phyloP scores from a whole-genome alignment of 2,113 vertebrate species.

The Ictalurus punctatus region DNA sequence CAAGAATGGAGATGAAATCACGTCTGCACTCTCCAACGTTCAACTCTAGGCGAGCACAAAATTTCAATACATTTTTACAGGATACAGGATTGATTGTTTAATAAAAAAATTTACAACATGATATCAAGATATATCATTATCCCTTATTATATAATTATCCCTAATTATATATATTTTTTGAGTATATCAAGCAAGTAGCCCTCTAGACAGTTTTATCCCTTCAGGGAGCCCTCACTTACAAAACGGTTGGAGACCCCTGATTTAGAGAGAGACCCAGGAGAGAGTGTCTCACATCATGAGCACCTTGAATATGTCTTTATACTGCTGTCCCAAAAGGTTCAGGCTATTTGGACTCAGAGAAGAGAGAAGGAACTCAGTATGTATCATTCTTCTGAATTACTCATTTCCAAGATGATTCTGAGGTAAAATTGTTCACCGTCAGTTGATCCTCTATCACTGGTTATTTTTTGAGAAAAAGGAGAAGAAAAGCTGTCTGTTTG shows the following conservation, averaged over 20 bases:
- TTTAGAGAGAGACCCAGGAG: neutral
- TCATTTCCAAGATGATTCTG: neutral
- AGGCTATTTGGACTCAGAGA: neutral
- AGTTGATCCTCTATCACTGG: slow-evolving; percentile 43
- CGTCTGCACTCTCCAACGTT: neutral
- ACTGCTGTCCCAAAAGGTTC: neutral
- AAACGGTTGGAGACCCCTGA: no score
- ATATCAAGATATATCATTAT: no score
- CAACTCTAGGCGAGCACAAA: no score
- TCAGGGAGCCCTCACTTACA: no score
- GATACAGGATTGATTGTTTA: no score
- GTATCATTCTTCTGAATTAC: slow-evolving; percentile 22
- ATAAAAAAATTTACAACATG: no score
- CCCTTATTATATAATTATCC: no score
- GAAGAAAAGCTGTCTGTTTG: slow-evolving; percentile 41
- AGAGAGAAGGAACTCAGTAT: neutral
- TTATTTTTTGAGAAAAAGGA: slow-evolving; percentile 52
- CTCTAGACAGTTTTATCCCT: no score
- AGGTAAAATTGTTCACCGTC: slow-evolving; percentile 28
- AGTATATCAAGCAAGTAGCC: no score
- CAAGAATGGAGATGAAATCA: neutral
- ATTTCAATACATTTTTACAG: no score
- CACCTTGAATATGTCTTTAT: neutral
- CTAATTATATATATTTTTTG: no score
- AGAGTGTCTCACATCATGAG: no score